phyloP scores from a whole-genome alignment of 2,113 vertebrate genomes.

The Phaethornis superciliosus region DNA sequence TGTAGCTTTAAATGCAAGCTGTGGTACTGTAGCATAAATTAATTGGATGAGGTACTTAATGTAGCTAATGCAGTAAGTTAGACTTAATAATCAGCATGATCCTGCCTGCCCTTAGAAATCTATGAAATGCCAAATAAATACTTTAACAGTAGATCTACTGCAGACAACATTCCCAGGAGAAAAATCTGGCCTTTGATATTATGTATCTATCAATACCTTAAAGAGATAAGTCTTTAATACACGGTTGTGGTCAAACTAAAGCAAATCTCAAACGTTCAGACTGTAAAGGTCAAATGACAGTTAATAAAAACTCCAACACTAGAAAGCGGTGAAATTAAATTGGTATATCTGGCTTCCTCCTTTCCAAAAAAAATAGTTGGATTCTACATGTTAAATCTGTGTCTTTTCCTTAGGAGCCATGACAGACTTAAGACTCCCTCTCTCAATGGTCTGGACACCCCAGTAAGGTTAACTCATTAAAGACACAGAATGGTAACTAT shows the following conservation, averaged over 20 bases:
- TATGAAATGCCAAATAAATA: slow-evolving; percentile 45
- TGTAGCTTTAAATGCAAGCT: slow-evolving; percentile 8
- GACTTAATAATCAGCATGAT: slow-evolving; percentile 31
- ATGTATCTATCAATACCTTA: slow-evolving; percentile 43
- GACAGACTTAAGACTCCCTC: not conserved
- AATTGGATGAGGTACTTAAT: not conserved
- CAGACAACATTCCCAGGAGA: not conserved
- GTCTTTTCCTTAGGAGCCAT: not conserved
- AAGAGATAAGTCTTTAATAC: slow-evolving; percentile 14
- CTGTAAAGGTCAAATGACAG: slow-evolving; percentile 40
- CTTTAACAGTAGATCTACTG: not conserved
- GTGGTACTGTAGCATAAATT: slow-evolving; percentile 11
- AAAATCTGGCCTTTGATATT: slow-evolving; percentile 51
- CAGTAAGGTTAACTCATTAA: not conserved
- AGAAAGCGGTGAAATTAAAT: not conserved
- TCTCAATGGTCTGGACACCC: not conserved
- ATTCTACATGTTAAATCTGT: not conserved
- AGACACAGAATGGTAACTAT: not conserved
- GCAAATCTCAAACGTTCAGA: not conserved
- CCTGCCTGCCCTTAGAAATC: slow-evolving; percentile 1
- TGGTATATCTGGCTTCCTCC: not conserved
- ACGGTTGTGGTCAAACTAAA: not conserved
- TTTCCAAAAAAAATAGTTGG: not conserved
- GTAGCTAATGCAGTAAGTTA: slow-evolving; percentile 20
- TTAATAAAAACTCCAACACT: slow-evolving; percentile 32